Evolutionary conservation across 2,888 invertebrate species (phyloP).

Genomic region (Cloeon dipterum): DNA sequence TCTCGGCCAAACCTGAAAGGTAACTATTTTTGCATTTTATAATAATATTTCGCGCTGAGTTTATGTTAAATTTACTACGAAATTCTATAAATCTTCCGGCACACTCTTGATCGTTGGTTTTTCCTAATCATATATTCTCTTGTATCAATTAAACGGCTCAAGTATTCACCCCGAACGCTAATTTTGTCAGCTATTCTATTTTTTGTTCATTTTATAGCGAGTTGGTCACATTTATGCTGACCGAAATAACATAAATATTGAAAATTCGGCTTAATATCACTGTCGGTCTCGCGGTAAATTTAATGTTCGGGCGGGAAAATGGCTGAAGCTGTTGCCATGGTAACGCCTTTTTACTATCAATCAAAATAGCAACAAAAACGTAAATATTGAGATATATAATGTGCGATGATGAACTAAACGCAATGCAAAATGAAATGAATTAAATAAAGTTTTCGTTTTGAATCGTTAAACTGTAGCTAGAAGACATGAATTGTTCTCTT

Average conservation of each 20-base stretch:
- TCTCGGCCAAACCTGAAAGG: not conserved
- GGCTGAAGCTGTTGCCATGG: conserved; percentile 1
- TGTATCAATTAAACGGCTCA: too few species aligned
- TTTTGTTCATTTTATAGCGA: not conserved
- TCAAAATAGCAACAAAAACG: not conserved
- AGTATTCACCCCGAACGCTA: too few species aligned
- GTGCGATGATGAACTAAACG: too few species aligned
- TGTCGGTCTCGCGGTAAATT: not conserved
- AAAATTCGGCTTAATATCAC: too few species aligned
- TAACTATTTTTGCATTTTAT: not conserved
- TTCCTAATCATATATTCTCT: not conserved
- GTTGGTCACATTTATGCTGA: not conserved
- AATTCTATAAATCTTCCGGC: not conserved
- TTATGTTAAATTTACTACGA: not conserved
- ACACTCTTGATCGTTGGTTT: conserved; percentile 1
- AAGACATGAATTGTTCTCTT: too few species aligned
- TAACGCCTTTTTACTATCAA: not conserved
- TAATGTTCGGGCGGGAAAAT: conserved; percentile 1
- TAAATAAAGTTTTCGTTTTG: too few species aligned
- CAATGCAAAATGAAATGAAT: too few species aligned
- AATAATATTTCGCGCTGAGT: not conserved
- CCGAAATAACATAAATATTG: too few species aligned
- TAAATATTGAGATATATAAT: too few species aligned
- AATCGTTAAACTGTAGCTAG: too few species aligned
- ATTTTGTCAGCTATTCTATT: not conserved